Percentiles rank a stretch among this genome's conserved stretches.
These are phyloP conservation scores for Melospiza georgiana DNA, from an alignment of 2,113 vertebrate species.

Conservation along the genomic window DNA sequence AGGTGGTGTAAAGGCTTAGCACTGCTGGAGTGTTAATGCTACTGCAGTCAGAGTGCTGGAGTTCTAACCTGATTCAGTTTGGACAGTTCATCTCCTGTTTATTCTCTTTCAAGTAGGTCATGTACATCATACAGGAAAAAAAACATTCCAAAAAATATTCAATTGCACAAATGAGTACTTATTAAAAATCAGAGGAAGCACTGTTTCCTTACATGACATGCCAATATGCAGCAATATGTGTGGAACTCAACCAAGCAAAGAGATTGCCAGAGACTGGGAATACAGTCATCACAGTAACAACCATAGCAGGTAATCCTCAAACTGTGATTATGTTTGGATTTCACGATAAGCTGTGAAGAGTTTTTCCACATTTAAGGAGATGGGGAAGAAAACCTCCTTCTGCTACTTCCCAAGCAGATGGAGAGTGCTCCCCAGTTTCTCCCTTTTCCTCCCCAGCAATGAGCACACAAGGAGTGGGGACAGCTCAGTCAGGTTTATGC, in stretches of 20 bases:
- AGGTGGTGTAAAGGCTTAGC: constrained; percentile 62
- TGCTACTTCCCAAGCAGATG: neutral
- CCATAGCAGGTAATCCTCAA: neutral
- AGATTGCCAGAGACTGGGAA: neutral
- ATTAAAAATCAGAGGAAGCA: neutral
- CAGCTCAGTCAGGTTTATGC: neutral
- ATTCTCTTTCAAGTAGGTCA: neutral
- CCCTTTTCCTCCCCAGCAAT: neutral
- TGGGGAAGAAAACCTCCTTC: neutral
- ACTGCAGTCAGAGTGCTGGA: neutral
- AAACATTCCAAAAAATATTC: neutral
- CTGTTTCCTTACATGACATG: neutral
- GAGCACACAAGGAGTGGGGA: neutral
- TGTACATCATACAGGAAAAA: neutral
- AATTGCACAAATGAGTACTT: neutral
- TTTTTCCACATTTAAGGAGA: neutral
- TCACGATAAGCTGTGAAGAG: neutral
- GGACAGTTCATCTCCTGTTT: neutral
- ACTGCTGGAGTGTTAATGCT: constrained; percentile 59
- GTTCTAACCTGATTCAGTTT: neutral
- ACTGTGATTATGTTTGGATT: neutral
- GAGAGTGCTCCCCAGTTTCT: neutral
- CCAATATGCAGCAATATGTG: neutral
- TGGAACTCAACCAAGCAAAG: neutral
- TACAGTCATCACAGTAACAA: neutral